Evolutionary conservation across 1,140 invertebrate species (phyloP).

Genomic region (Drosophila ercepeae): DNA sequence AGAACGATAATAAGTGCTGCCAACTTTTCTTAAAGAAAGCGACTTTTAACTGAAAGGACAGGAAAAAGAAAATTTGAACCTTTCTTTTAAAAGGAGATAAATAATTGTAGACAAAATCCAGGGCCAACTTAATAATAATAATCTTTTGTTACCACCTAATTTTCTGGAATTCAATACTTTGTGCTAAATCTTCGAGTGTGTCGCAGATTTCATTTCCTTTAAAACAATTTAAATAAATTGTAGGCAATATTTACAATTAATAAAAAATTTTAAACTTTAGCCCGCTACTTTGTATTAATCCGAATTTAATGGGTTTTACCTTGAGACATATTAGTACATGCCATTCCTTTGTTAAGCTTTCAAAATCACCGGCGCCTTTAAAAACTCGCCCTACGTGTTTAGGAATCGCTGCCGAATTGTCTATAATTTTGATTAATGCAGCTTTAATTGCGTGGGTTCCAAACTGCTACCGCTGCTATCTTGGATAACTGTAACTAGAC

Average conservation of each 20-base stretch:
- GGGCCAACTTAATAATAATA: too few relatives aligned
- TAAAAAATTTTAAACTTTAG: slow-evolving; percentile 17
- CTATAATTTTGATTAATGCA: slow-evolving; percentile 73
- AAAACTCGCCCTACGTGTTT: slow-evolving; percentile 32
- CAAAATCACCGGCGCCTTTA: slow-evolving; percentile 18
- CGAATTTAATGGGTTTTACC: slow-evolving; percentile 65
- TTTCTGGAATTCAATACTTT: too few relatives aligned
- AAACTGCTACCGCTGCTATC: slow-evolving; percentile 41
- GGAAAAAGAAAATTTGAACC: too few relatives aligned
- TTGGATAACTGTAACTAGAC: slow-evolving; percentile 33
- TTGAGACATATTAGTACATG: slow-evolving; percentile 45
- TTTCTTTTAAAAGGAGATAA: too few relatives aligned
- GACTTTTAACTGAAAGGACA: too few relatives aligned
- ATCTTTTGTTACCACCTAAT: too few relatives aligned
- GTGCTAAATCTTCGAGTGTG: too few relatives aligned
- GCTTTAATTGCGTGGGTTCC: slow-evolving; percentile 42
- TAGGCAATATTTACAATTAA: background rate
- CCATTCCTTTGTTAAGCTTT: slow-evolving; percentile 12
- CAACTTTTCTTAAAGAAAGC: too few relatives aligned
- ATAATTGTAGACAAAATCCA: too few relatives aligned
- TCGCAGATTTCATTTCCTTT: too few relatives aligned
- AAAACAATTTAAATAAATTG: too few relatives aligned
- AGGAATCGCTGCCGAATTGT: slow-evolving; percentile 42
- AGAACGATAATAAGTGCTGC: too few relatives aligned
- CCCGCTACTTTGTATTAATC: slow-evolving; percentile 36